Evolutionary conservation across 2,113 vertebrate genomes (phyloP), one percentile per base, ranked within the genome.

Genomic region (Mustelus asterias): DNA sequence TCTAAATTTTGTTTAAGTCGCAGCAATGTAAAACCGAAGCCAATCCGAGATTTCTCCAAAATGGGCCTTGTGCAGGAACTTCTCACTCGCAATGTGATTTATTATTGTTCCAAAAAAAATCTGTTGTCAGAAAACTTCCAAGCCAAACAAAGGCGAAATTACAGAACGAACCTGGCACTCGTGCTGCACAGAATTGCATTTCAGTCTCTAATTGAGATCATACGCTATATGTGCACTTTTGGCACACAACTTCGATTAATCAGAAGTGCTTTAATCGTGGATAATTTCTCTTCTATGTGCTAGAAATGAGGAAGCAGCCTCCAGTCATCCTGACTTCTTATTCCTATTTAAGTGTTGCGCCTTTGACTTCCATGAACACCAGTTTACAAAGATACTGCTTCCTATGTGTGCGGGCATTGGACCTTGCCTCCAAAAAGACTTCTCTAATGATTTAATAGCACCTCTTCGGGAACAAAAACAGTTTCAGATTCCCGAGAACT

Each of bases 141-240:
- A 98, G 97, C 97, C 97, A 98, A 98, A 98, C 97, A 98, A 97
- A 96, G 97, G 97, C 98, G 96, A 98, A 97, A 97, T 97, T 97
- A 97, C 97, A 97, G 97, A 97, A 97, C 97, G 97, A 97, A 98
- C 97, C 96, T 97, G 97, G 97, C 97, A 96, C 96, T 96, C 96
- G 97, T 97, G 98, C 98, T 98, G 97, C 97, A 93, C 97, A 97
- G 98, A 98, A 97, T 98, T 97, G 96, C 97, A 97, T 98, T 98
- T 98, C 98, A 98, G 96, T 97, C 97, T 98, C 97, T 98, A 98
- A 99, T 98, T 98, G 98, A 98, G 98, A 98, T 98, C 98, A 98
- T 98, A 98, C 98, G 97, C 97, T 86, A 97, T 98, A 97, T 98
- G 97, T 98, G 98, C 97, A 97, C 97, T 97, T 97, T 97, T 98